These are phyloP conservation scores for Trichogramma pretiosum DNA, from an alignment of 1,140 invertebrate genomes.

Conservation along the genomic window DNA sequence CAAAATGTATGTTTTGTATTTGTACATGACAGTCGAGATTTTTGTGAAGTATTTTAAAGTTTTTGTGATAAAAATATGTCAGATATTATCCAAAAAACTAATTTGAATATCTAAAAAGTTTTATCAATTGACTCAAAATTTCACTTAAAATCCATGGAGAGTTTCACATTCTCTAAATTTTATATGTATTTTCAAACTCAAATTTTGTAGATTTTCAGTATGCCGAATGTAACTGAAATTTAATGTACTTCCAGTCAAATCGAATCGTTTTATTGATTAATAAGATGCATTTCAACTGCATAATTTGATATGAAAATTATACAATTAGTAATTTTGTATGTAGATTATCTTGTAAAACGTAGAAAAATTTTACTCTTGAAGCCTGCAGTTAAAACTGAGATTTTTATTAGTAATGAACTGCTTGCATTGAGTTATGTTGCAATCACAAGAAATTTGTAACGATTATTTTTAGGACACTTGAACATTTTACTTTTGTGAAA, in stretches of 20 bases:
- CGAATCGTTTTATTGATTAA: constrained; percentile 9
- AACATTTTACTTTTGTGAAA: constrained; percentile 7
- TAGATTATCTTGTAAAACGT: constrained; percentile 1
- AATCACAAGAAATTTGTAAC: neutral
- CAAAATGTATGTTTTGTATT: constrained; percentile 26
- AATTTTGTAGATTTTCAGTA: constrained; percentile 14
- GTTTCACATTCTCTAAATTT: too few species aligned
- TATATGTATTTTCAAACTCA: too few species aligned
- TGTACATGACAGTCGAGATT: constrained; percentile 24
- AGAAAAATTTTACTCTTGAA: constrained; percentile 6
- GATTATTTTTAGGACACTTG: constrained; percentile 2
- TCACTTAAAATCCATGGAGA: too few species aligned
- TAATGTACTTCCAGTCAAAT: constrained; percentile 4
- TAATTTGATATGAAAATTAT: constrained; percentile 8
- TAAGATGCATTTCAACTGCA: constrained; percentile 2
- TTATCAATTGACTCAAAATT: neutral
- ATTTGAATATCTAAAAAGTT: constrained; percentile 4
- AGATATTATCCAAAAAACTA: too few species aligned
- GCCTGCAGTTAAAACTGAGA: constrained; percentile 1
- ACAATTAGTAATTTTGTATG: constrained; percentile 12
- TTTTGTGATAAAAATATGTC: constrained; percentile 23
- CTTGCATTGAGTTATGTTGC: constrained; percentile 7
- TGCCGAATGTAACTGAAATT: constrained; percentile 12
- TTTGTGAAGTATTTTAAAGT: constrained; percentile 17
- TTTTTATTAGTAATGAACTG: constrained; percentile 4